Conservation (phyloP, 2,113 vertebrate genomes). For the Pyxicephalus adspersus region DNA sequence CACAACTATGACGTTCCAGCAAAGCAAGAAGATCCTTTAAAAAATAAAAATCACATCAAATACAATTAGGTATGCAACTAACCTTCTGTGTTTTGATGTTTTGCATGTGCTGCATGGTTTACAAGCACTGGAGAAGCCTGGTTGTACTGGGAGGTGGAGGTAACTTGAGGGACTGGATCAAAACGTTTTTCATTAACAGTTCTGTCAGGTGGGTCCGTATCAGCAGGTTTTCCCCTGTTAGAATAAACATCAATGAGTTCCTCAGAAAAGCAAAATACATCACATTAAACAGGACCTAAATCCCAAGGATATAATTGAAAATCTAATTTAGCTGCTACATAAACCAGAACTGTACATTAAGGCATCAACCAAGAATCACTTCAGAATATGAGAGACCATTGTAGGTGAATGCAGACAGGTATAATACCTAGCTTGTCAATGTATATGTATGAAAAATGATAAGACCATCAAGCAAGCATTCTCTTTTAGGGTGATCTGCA, state of each 20-base stretch:
- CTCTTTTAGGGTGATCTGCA: not conserved
- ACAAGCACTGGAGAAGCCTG: constrained; percentile 68
- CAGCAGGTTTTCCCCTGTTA: constrained; percentile 75
- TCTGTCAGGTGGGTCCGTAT: constrained; percentile 80
- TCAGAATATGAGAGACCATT: constrained; percentile 13
- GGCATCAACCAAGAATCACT: not conserved
- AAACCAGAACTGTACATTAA: constrained; percentile 36
- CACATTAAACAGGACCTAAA: not conserved
- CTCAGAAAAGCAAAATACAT: not conserved
- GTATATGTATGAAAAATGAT: not conserved
- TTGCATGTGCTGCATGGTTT: constrained; percentile 78
- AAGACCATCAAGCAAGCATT: not conserved
- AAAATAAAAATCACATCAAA: not conserved
- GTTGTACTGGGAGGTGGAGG: constrained; percentile 81
- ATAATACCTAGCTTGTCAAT: not conserved
- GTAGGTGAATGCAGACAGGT: not conserved
- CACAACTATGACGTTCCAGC: not conserved
- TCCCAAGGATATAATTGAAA: not conserved
- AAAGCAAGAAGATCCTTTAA: not conserved
- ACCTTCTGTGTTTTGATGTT: constrained; percentile 85
- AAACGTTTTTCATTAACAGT: constrained; percentile 88
- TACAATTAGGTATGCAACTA: constrained; percentile 55
- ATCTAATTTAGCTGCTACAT: constrained; percentile 4
- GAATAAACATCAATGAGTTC: constrained; percentile 11
- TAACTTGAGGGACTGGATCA: constrained; percentile 78